These are phyloP conservation scores for Dendroctonus ponderosae DNA, from an alignment of 1,140 invertebrate species.

Conservation along the genomic window DNA sequence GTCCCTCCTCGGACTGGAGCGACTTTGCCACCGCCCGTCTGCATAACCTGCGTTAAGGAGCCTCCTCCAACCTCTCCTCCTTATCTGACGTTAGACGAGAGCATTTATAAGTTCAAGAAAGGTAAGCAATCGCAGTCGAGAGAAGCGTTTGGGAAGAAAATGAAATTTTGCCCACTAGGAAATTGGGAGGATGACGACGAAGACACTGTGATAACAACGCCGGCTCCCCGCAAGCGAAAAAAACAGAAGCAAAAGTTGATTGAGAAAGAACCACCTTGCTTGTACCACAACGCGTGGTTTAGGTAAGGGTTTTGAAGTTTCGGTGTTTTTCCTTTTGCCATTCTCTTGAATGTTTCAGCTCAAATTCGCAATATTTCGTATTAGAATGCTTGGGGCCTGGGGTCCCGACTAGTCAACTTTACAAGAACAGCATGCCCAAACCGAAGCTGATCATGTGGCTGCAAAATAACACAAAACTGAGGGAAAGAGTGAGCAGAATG, in stretches of 20 bases:
- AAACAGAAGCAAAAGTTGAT: slow-evolving; percentile 41
- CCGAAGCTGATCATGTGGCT: slow-evolving; percentile 63
- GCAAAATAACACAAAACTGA: slow-evolving; percentile 68
- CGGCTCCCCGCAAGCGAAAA: slow-evolving; percentile 41
- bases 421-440: slow-evolving; percentile 59
- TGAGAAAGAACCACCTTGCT: slow-evolving; percentile 57
- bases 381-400: slow-evolving; percentile 83
- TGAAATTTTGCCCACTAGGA: slow-evolving; percentile 40
- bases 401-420: slow-evolving; percentile 73
- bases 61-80: slow-evolving; percentile 51
- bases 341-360: slow-evolving; percentile 56
- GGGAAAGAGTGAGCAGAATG: slow-evolving; percentile 67
- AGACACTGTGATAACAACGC: slow-evolving; percentile 48
- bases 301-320: slow-evolving; percentile 15
- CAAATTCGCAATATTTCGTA: slow-evolving; percentile 66
- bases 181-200: slow-evolving; percentile 55
- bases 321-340: background rate
- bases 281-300: slow-evolving; percentile 73
- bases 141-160: too few species aligned
- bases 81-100: slow-evolving; percentile 53
- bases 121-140: too few species aligned
- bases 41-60: slow-evolving; percentile 65
- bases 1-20: slow-evolving; percentile 67
- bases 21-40: slow-evolving; percentile 65
- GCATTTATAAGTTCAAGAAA: slow-evolving; percentile 52